phyloP scores from a whole-genome alignment of 2,113 vertebrate genomes.

The Garra rufa region DNA sequence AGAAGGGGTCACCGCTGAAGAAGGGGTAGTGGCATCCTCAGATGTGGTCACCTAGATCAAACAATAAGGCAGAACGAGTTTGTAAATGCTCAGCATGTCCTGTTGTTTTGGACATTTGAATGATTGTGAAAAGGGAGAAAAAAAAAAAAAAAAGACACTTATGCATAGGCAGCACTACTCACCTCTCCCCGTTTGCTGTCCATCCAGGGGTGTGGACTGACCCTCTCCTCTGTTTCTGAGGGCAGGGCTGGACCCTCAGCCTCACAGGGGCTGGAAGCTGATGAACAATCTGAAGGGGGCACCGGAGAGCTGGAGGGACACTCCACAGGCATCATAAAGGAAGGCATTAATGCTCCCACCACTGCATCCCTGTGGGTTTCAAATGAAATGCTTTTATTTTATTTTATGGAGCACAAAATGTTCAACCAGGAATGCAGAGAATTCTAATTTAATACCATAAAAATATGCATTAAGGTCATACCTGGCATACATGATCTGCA shows the following conservation, averaged over 20 bases:
- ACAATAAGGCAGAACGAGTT: neutral
- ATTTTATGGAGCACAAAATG: neutral
- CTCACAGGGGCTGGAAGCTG: slow-evolving; percentile 81
- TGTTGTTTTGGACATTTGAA: neutral
- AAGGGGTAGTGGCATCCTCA: slow-evolving; percentile 90
- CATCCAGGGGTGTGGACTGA: slow-evolving; percentile 94
- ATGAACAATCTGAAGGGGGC: slow-evolving; percentile 83
- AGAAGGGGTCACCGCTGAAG: slow-evolving; percentile 92
- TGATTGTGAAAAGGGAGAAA: neutral
- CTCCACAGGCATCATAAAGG: slow-evolving; percentile 95
- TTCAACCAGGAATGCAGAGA: neutral
- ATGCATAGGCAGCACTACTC: slow-evolving; percentile 40
- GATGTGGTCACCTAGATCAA: slow-evolving; percentile 81
- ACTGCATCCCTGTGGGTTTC: slow-evolving; percentile 88
- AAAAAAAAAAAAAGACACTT: too few relatives aligned
- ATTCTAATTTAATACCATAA: too few relatives aligned
- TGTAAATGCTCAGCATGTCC: neutral
- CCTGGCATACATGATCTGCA: slow-evolving; percentile 98
- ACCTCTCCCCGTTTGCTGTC: slow-evolving; percentile 91
- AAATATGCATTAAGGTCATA: slow-evolving; percentile 68
- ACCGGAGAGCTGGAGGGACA: slow-evolving; percentile 88
- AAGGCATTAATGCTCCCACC: slow-evolving; percentile 93
- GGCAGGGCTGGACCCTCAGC: slow-evolving; percentile 81
- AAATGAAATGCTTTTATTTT: neutral
- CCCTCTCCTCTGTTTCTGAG: slow-evolving; percentile 82